phyloP scores from a whole-genome alignment of 2,113 vertebrate genomes.

The Lepus europaeus region DNA sequence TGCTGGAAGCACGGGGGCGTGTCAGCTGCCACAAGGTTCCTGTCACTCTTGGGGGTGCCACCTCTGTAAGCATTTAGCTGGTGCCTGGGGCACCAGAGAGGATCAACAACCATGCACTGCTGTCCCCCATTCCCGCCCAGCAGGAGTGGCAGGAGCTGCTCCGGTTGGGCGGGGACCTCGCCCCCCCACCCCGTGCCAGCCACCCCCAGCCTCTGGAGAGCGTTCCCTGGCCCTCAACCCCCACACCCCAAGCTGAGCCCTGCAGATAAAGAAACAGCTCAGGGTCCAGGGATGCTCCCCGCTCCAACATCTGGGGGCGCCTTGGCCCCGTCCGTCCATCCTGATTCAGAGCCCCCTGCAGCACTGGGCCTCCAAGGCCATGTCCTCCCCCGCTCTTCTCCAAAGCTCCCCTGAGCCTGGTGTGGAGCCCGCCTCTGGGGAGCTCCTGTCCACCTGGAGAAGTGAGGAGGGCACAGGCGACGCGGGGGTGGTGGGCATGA shows the following conservation, averaged over 20 bases:
- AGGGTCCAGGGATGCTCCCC: background rate
- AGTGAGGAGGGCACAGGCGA: no score
- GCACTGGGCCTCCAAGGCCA: background rate
- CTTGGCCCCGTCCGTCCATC: constrained; percentile 80
- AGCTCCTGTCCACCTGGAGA: background rate
- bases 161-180: constrained; percentile 73
- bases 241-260: background rate
- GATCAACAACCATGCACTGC: background rate
- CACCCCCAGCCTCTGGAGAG: constrained; percentile 8
- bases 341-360: background rate
- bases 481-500: background rate
- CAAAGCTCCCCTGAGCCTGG: background rate
- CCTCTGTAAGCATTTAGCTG: background rate
- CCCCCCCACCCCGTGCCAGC: constrained; percentile 85
- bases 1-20: background rate
- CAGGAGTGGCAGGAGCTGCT: background rate
- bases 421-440: background rate
- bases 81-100: background rate
- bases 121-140: background rate
- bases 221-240: no score
- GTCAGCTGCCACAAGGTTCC: background rate
- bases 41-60: background rate
- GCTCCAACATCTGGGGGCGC: background rate
- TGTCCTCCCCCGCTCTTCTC: background rate
- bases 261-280: background rate